Conservation (phyloP, 1,140 invertebrate genomes). For the Drosophila kohkoa region DNA sequence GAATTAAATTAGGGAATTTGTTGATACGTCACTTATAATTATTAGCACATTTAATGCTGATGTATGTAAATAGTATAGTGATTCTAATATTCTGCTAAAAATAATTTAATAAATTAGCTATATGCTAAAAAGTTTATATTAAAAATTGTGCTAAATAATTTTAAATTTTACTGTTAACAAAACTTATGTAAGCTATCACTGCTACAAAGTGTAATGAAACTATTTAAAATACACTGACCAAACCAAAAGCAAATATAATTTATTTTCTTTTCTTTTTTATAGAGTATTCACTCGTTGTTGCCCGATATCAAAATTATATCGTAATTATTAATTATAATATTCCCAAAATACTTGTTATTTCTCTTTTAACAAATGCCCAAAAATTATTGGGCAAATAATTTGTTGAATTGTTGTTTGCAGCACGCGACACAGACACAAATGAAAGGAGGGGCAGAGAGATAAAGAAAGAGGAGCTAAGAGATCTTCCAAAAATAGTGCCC, state of each 20-base stretch:
- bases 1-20: too few species aligned
- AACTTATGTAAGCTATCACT: too few species aligned
- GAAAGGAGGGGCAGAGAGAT: background rate
- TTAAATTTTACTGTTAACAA: too few species aligned
- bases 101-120: too few species aligned
- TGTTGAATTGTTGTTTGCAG: conserved; percentile 61
- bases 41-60: too few species aligned
- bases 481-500: conserved; percentile 12
- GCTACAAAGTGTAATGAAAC: too few species aligned
- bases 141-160: too few species aligned
- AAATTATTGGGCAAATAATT: conserved; percentile 63
- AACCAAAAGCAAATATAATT: background rate
- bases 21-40: too few species aligned
- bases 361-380: conserved; percentile 60
- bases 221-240: background rate
- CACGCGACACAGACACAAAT: conserved; percentile 67
- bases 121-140: too few species aligned
- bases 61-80: too few species aligned
- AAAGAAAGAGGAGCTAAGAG: conserved; percentile 12
- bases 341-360: conserved; percentile 29
- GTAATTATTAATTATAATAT: conserved; percentile 1
- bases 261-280: background rate
- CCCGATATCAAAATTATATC: background rate
- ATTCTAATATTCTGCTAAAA: too few species aligned
- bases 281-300: conserved; percentile 19